Evolutionary conservation across 2,113 vertebrate species (phyloP).

Genomic region (Dicaeum eximium): DNA sequence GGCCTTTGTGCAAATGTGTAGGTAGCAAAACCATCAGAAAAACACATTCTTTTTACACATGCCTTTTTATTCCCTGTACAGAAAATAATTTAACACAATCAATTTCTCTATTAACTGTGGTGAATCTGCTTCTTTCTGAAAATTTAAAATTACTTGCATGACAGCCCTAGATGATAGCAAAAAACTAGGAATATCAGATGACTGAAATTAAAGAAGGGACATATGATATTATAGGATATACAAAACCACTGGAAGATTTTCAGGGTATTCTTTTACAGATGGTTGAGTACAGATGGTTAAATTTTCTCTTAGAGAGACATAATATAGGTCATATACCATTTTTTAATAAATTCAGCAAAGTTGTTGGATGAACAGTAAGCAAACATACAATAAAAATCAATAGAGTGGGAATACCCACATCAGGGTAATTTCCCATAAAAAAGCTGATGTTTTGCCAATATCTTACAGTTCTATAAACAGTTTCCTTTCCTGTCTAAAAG

Average conservation of each 20-base stretch:
- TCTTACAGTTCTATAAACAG: not conserved
- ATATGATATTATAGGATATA: not conserved
- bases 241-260: not conserved
- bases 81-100: not conserved
- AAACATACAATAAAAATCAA: not conserved
- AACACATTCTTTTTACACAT: not conserved
- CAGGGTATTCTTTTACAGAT: not conserved
- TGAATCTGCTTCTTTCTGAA: not conserved
- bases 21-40: not conserved
- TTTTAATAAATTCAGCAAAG: not conserved
- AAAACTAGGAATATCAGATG: not conserved
- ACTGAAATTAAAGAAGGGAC: not conserved
- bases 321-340: not conserved
- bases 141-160: not conserved
- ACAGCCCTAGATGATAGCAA: not conserved
- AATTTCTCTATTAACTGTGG: not conserved
- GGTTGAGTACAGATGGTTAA: not conserved
- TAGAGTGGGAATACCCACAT: not conserved
- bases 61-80: not conserved
- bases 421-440: not conserved
- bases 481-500: not conserved
- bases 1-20: not conserved
- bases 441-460: not conserved
- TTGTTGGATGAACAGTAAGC: not conserved
- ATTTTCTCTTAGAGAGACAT: not conserved